Percentiles rank a stretch among this genome's conserved stretches.
Conservation (phyloP, 2,888 invertebrate species). For the Synergus laeviventris region DNA sequence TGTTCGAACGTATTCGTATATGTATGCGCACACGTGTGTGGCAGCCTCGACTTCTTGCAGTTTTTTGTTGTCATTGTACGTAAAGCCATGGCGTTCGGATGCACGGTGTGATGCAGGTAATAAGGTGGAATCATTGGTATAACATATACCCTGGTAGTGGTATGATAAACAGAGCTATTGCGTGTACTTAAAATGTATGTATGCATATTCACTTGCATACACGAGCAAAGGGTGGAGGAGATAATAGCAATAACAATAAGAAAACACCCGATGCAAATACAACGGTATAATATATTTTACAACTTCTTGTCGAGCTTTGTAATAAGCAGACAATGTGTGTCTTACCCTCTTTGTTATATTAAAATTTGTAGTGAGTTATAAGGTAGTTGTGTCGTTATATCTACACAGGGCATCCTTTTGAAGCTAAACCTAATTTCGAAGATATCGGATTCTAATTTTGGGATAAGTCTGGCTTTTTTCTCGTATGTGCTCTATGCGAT, state of each 20-base stretch:
- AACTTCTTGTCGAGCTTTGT: conserved; percentile 16
- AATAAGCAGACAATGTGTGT: conserved; percentile 36
- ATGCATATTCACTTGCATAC: conserved; percentile 40
- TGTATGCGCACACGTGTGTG: conserved; percentile 38
- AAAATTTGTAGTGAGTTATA: conserved; percentile 5
- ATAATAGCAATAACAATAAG: conserved; percentile 33
- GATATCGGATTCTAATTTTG: too few relatives aligned
- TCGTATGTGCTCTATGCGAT: too few relatives aligned
- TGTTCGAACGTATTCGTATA: conserved; percentile 22
- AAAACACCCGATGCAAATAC: conserved; percentile 29
- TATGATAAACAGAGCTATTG: conserved; percentile 61
- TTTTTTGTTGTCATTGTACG: conserved; percentile 53
- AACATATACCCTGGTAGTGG: conserved; percentile 42
- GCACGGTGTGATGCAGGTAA: conserved; percentile 49
- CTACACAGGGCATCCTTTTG: too few relatives aligned
- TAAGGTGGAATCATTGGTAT: conserved; percentile 59
- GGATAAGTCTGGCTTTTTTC: too few relatives aligned
- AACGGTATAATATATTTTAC: conserved; percentile 35
- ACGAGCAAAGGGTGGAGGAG: conserved; percentile 1
- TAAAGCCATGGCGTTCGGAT: conserved; percentile 35
- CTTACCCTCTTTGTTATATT: neutral
- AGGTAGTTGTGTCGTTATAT: neutral
- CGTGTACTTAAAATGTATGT: conserved; percentile 56
- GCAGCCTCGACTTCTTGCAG: conserved; percentile 43
- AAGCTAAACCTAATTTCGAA: too few relatives aligned